Conservation (phyloP, 2,797 vertebrate genomes). For the Lepilemur ruficaudatus region DNA sequence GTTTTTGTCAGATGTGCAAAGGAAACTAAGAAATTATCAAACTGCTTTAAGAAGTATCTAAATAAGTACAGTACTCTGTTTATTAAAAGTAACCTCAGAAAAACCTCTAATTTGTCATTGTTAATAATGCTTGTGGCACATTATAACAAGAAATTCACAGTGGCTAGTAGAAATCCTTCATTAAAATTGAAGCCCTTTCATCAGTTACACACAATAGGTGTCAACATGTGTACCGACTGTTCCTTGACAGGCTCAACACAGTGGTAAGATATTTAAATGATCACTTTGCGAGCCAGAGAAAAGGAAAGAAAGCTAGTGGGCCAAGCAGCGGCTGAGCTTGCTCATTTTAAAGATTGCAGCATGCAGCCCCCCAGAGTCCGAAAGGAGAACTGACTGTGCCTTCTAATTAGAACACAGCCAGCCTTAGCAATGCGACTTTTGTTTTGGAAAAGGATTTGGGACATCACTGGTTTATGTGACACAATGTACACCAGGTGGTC, state of each 20-base stretch:
- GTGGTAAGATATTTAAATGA: conserved; percentile 36
- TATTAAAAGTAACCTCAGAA: background rate
- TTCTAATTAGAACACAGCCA: background rate
- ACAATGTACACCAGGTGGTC: conserved; percentile 70
- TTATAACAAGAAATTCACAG: conserved; percentile 17
- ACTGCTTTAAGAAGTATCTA: background rate
- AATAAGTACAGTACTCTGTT: background rate
- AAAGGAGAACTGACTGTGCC: conserved; percentile 36
- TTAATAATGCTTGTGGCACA: background rate
- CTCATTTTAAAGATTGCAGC: conserved; percentile 43
- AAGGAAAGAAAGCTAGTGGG: background rate
- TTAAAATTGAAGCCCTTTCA: conserved; percentile 42
- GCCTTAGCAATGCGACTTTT: conserved; percentile 34
- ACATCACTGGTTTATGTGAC: conserved; percentile 66
- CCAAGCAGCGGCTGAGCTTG: background rate
- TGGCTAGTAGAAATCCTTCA: background rate
- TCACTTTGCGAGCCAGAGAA: background rate
- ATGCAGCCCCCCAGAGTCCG: conserved; percentile 60
- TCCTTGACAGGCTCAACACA: conserved; percentile 9
- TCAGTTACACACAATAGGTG: background rate
- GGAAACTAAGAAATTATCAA: background rate
- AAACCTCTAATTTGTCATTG: background rate
- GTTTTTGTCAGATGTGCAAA: background rate
- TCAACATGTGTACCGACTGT: background rate
- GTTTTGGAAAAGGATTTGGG: conserved; percentile 56